Evolutionary conservation across 2,797 vertebrate species (phyloP), one percentile per base, ranked within the genome.

Genomic region (Anguilla pacifica): DNA sequence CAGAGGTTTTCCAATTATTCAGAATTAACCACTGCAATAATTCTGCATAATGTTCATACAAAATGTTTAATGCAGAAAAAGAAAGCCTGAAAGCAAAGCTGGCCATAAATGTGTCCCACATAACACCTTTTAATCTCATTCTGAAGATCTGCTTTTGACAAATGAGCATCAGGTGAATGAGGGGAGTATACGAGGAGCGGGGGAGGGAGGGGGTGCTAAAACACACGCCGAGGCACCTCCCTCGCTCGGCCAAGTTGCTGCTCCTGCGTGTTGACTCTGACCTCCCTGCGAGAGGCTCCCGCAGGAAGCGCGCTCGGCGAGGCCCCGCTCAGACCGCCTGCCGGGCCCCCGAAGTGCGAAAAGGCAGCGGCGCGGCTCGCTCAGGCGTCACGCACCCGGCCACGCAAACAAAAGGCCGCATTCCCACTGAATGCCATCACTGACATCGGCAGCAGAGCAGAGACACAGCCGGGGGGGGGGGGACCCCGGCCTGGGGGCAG

Each of bases 291-390:
- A 97, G 97, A 96, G 94, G 93, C 91, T 93, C 88, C 86, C 86
- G 2, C 88, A 83, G 15, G 35, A 19, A 79, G 35, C 31, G 88
- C 70, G 88, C 89, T 90, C 90, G 88, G 81, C 53, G 51, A 86
- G 46, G 46, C 43, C 0, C 87, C 88, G 89, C 43, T 17, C 0
- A 84, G 95, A 95, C 96, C 96, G 95, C 97, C 97, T 97, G 97
- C 97, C 96, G 98, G 94, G 97, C 95, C 95, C 57, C 95, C 96
- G 95, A 96, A 97, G 97, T 95, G 96, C 96, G 97, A 98, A 98
- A 97, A 95, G 57, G 93, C 93, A 94, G 96, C 96, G 96, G 96
- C 92, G 93, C 96, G 94, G 95, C 95, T 95, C 96, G 95, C 91
- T 94, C 95, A 93, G 94, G 95, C 95, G 95, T 96, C 96, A 92